Evolutionary conservation across 2,888 invertebrate species (phyloP).

Genomic region (Apamea anceps): DNA sequence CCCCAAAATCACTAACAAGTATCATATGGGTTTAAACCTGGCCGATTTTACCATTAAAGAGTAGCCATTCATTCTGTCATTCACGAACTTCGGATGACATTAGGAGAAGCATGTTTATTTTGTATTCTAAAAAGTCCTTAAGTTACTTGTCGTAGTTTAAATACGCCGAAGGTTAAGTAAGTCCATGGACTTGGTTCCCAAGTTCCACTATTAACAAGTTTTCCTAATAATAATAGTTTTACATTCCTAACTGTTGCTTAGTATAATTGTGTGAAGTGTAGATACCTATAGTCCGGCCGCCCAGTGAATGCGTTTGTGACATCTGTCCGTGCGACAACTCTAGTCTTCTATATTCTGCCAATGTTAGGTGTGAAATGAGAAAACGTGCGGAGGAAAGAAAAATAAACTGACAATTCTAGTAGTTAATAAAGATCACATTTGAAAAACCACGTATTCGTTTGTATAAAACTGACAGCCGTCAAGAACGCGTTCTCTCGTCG

Average conservation of each 20-base stretch:
- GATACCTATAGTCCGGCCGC: not conserved
- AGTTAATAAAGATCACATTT: no score
- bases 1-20: not conserved
- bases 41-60: not conserved
- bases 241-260: conserved; percentile 32
- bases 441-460: no score
- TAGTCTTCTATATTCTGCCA: no score
- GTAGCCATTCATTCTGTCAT: not conserved
- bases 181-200: not conserved
- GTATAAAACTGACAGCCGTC: no score
- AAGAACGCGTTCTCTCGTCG: no score
- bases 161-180: no score
- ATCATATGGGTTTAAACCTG: not conserved
- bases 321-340: no score
- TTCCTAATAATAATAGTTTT: conserved; percentile 9
- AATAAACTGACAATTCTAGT: no score
- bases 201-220: not conserved
- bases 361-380: no score
- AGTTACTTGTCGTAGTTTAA: not conserved
- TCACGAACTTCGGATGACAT: not conserved
- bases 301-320: no score
- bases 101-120: not conserved
- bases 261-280: not conserved
- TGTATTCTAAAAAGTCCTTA: not conserved
- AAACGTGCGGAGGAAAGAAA: no score